A percentile compares a stretch with the other conserved stretches of the same genome.
These are phyloP conservation scores for Hirtodrosophila duncani DNA, from an alignment of 2,888 invertebrate species.

Conservation along the genomic window DNA sequence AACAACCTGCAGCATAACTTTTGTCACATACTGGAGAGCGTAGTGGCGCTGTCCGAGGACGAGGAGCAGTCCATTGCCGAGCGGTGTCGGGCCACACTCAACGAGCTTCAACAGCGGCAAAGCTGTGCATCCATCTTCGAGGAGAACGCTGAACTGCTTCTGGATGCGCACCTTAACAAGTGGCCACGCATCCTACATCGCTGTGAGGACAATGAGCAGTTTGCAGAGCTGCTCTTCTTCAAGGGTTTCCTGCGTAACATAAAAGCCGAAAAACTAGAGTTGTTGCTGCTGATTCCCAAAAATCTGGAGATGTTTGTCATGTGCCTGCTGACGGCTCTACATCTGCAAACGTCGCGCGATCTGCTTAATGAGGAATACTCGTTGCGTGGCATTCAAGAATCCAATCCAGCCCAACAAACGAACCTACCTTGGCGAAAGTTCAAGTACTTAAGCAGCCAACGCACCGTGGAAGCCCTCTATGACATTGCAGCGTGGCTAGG, in stretches of 20 bases:
- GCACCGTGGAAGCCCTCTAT: conserved; percentile 79
- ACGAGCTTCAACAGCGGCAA: conserved; percentile 74
- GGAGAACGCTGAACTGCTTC: conserved; percentile 80
- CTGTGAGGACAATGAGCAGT: conserved; percentile 83
- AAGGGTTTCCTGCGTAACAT: conserved; percentile 84
- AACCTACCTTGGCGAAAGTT: conserved; percentile 83
- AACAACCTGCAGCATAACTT: conserved; percentile 83
- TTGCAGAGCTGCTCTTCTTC: conserved; percentile 82
- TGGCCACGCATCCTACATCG: conserved; percentile 84
- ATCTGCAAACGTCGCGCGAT: conserved; percentile 79
- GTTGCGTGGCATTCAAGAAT: conserved; percentile 39
- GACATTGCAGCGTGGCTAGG: conserved; percentile 81
- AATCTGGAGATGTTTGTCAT: conserved; percentile 81
- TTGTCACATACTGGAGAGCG: conserved; percentile 82
- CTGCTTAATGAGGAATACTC: conserved; percentile 80
- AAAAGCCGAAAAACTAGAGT: conserved; percentile 80
- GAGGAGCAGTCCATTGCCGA: conserved; percentile 80
- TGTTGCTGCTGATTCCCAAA: conserved; percentile 80
- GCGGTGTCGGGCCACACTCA: conserved; percentile 75
- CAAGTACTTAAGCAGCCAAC: conserved; percentile 80
- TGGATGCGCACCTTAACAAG: conserved; percentile 80
- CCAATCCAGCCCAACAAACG: conserved; percentile 46
- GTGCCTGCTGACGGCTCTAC: conserved; percentile 80
- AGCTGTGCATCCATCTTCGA: conserved; percentile 61
- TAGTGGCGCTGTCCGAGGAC: conserved; percentile 85